Conservation (phyloP, 92 coral and sea anemone species). For the Siderastrea siderea region DNA sequence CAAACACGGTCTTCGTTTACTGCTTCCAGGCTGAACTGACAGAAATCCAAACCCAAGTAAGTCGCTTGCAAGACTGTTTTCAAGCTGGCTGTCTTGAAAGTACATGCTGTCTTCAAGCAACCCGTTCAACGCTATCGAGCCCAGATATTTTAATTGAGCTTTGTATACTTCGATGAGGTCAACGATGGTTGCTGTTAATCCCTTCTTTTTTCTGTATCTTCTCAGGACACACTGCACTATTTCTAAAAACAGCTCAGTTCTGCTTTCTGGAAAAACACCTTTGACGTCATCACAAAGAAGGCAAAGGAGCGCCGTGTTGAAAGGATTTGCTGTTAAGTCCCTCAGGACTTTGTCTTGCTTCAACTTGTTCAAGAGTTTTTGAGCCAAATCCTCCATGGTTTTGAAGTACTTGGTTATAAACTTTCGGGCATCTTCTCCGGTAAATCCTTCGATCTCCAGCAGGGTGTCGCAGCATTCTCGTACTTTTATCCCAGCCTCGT, state of each 20-base stretch:
- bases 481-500: constrained; percentile 14
- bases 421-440: no score
- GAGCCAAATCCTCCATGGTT: background rate
- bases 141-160: background rate
- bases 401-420: constrained; percentile 9
- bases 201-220: background rate
- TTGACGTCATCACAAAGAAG: no score
- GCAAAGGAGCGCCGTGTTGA: no score
- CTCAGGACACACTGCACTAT: no score
- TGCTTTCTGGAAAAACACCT: no score
- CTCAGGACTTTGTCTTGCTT: background rate
- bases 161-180: constrained; percentile 10
- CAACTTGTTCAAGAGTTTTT: background rate
- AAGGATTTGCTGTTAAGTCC: no score
- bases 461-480: constrained; percentile 32
- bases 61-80: no score
- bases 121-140: background rate
- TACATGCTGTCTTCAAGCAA: background rate
- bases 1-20: constrained; percentile 20
- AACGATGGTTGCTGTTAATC: background rate
- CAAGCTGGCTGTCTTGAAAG: constrained; percentile 6
- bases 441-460: background rate
- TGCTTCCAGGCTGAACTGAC: background rate
- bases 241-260: no score
- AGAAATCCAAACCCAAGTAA: background rate